Percentiles rank a stretch among this genome's conserved stretches.
Evolutionary conservation across 2,888 invertebrate species (phyloP).

Genomic region (Amorpha juglandis): DNA sequence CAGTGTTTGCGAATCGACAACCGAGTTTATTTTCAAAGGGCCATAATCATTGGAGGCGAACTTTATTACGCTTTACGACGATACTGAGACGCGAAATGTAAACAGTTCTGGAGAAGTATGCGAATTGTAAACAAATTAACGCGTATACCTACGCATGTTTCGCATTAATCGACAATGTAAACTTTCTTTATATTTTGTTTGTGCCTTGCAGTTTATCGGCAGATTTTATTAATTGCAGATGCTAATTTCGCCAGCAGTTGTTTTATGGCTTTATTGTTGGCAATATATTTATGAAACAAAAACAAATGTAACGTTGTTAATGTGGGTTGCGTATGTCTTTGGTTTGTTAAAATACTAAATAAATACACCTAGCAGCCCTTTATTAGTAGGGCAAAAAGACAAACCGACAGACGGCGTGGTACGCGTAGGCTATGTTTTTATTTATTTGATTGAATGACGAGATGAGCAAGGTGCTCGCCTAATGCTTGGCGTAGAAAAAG

Average conservation of each 20-base stretch:
- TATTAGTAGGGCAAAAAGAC: too few species aligned
- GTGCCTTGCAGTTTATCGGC: conserved; percentile 42
- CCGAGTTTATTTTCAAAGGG: conserved; percentile 76
- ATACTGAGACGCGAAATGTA: conserved; percentile 65
- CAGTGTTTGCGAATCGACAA: conserved; percentile 64
- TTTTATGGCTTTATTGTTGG: conserved; percentile 1
- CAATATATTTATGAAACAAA: neutral
- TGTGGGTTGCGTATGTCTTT: neutral
- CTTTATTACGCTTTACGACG: conserved; percentile 68
- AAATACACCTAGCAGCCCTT: too few species aligned
- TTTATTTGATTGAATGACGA: too few species aligned
- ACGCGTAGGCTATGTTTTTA: too few species aligned
- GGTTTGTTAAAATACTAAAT: neutral
- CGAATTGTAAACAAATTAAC: conserved; percentile 76
- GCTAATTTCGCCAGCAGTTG: neutral
- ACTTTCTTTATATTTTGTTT: conserved; percentile 58
- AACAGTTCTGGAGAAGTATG: conserved; percentile 65
- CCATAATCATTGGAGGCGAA: conserved; percentile 74
- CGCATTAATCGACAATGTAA: conserved; percentile 54
- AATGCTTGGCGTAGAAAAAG: too few species aligned
- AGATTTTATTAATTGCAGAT: conserved; percentile 47
- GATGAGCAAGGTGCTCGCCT: too few species aligned
- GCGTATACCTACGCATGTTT: conserved; percentile 53
- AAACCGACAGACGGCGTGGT: too few species aligned
- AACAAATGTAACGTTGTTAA: neutral